Base-by-base conservation (phyloP, 2,888 invertebrate species). In the Carabus problematicus region DNA sequence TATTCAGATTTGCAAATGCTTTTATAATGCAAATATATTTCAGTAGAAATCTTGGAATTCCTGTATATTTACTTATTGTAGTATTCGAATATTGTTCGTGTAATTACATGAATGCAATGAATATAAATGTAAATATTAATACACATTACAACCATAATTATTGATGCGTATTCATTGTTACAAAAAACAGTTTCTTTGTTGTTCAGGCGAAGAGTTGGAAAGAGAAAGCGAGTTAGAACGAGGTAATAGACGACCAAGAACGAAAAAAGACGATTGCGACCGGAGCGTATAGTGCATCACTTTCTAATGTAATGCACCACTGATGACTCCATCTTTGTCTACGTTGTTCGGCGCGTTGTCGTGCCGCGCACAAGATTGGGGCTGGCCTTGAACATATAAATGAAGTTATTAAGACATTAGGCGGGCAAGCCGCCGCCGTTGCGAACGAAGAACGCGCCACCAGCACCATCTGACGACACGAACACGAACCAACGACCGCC, bases 381-480 rank as follows among this genome's bases (percentile, higher is more conserved):
- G 40, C 76, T 79, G 80, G 78, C 80, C 81, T 81, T 81, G 81
- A 79, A 80, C 77, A 76, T 75, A 79, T 79, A 80, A 81, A 81
- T 81, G 80, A 81, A 81, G 81, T 81, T 81, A 81, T 81, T 81
- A 81, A 81, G 81, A 81, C 81, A 81, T 81, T 81, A 81, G 79
- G 54, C 61, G 56, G 55, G 78, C 78, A 79, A 79, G 76, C 75
- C 78, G 79, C 79, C 79, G 79, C 79, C 79, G 79, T 78, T 75
- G 77, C 61, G 67, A 56, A 58, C 45, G 47, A 52, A 55, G 55
- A 54, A 58, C 59, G 19, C 61, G 29, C 69, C 76, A 77, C 75
- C 56, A 45, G n/a, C 14, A 43, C 64, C 64, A 55, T 64, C 64
- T 54, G 64, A 64, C 47, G 64, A 56, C 43, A 19, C 12, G 43